These are phyloP conservation scores for Sturmia bella DNA, from an alignment of 2,888 invertebrate genomes.

Conservation along the genomic window DNA sequence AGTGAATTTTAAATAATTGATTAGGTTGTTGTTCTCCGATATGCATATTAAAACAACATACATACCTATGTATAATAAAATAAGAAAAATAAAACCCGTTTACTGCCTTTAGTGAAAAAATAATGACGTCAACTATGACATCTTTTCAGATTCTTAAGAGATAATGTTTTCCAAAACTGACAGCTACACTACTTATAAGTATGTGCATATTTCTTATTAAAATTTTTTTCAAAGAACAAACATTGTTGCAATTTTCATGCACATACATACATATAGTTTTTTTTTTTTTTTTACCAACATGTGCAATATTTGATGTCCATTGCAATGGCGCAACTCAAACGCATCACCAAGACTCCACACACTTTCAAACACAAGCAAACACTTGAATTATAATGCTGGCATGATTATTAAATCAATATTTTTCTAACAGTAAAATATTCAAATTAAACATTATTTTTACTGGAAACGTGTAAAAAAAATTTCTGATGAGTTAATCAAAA, in stretches of 20 bases:
- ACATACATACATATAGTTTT: no score
- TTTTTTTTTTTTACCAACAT: slow-evolving; percentile 1
- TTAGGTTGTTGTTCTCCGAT: background rate
- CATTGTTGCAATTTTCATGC: slow-evolving; percentile 8
- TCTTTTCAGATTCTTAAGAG: slow-evolving; percentile 4
- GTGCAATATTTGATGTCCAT: slow-evolving; percentile 41
- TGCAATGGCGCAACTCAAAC: slow-evolving; percentile 42
- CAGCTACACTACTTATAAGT: slow-evolving; percentile 18
- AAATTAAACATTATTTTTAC: slow-evolving; percentile 48
- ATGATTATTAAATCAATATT: slow-evolving; percentile 47
- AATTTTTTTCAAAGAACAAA: slow-evolving; percentile 29
- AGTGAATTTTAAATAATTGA: background rate
- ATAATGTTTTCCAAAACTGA: slow-evolving; percentile 25
- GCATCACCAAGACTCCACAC: slow-evolving; percentile 19
- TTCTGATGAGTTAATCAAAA: slow-evolving; percentile 64
- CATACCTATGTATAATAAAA: background rate
- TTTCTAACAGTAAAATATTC: slow-evolving; percentile 56
- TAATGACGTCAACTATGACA: background rate
- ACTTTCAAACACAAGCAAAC: slow-evolving; percentile 9
- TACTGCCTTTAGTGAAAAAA: background rate
- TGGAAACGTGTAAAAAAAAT: slow-evolving; percentile 48
- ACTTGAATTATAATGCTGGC: slow-evolving; percentile 49
- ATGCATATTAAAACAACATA: slow-evolving; percentile 6
- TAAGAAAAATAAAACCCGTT: background rate
- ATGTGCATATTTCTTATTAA: slow-evolving; percentile 32